Conservation (phyloP, 2,797 vertebrate species). For the Florisuga fusca region DNA sequence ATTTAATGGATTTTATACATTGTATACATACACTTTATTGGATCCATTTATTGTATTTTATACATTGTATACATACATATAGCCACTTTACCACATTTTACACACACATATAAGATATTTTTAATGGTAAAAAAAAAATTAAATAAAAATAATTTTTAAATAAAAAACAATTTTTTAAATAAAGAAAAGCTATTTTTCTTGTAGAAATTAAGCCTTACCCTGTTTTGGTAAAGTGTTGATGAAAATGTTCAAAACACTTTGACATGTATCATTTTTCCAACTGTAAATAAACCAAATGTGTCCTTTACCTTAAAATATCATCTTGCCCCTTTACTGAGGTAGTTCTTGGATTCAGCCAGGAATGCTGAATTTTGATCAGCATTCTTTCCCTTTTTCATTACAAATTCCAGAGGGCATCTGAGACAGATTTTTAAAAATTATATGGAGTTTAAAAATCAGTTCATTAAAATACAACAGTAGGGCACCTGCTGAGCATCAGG, state of each 20-base stretch:
- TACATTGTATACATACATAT: not conserved
- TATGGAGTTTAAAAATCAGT: slow-evolving; percentile 29
- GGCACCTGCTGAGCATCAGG: slow-evolving; percentile 32
- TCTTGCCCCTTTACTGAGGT: not conserved
- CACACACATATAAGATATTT: not conserved
- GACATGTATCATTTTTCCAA: not conserved
- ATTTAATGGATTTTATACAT: not conserved
- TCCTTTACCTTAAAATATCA: not conserved
- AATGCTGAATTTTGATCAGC: not conserved
- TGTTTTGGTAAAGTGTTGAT: not conserved
- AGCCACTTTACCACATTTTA: not conserved
- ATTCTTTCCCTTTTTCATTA: not conserved
- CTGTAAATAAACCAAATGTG: not conserved
- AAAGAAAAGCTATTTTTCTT: not conserved
- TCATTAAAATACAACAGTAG: slow-evolving; percentile 52
- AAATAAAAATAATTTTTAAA: not conserved
- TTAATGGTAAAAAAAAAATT: not conserved
- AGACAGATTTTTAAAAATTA: not conserved
- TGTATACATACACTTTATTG: too few relatives aligned
- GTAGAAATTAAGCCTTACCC: not conserved
- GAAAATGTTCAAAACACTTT: not conserved
- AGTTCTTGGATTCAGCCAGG: not conserved
- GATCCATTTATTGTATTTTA: not conserved
- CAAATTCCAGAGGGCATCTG: not conserved
- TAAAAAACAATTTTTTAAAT: not conserved